Evolutionary conservation across 64 coral and sea anemone species (phyloP).

Genomic region (Cladopsammia gracilis): DNA sequence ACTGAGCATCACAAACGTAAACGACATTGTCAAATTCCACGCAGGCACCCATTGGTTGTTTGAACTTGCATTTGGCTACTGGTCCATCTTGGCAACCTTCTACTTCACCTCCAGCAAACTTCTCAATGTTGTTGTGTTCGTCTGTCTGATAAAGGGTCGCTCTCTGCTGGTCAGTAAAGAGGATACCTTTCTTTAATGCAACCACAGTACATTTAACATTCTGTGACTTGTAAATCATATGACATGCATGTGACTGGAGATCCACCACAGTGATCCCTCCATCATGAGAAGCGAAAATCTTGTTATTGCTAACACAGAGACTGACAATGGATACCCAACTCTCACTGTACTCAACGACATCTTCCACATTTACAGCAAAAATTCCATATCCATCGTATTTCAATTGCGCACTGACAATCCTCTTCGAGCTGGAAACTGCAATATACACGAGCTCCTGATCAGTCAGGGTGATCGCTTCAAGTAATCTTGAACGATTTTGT

Average conservation of each 20-base stretch:
- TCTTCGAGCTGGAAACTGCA: background rate
- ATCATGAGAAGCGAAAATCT: constrained; percentile 44
- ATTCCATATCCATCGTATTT: constrained; percentile 31
- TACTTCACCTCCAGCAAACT: too few relatives aligned
- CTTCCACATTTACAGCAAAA: constrained; percentile 7
- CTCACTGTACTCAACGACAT: background rate
- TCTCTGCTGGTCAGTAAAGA: constrained; percentile 2
- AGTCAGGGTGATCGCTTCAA: constrained; percentile 25
- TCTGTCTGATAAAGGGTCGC: background rate
- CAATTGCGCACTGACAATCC: background rate
- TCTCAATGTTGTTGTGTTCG: too few relatives aligned
- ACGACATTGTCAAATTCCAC: too few relatives aligned
- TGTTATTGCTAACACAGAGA: constrained; percentile 31
- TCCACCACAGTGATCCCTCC: constrained; percentile 11
- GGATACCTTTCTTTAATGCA: background rate
- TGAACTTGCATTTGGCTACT: too few relatives aligned
- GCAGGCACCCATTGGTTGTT: too few relatives aligned
- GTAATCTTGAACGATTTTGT: constrained; percentile 26
- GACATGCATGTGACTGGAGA: background rate
- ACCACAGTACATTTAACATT: constrained; percentile 25
- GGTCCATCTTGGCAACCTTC: too few relatives aligned
- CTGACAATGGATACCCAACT: constrained; percentile 25
- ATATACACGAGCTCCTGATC: constrained; percentile 20
- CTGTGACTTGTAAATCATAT: background rate
- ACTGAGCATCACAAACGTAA: too few relatives aligned